Evolutionary conservation across 2,113 vertebrate species (phyloP).

Genomic region (Aldabrachelys gigantea): DNA sequence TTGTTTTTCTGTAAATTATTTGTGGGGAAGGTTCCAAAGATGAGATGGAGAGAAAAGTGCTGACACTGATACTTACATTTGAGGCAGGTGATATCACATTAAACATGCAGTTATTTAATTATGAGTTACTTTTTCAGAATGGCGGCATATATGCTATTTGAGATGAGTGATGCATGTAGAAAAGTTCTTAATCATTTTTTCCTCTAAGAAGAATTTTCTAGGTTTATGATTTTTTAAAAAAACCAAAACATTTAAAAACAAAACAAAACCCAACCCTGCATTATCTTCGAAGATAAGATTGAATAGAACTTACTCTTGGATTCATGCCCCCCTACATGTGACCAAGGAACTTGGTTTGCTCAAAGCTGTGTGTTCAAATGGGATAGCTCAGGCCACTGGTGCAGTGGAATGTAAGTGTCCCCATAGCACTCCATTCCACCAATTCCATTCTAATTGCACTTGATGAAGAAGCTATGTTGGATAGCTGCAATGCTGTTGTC

Average conservation of each 20-base stretch:
- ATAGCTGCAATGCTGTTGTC: not conserved
- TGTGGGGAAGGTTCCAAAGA: too few species aligned
- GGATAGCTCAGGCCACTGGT: not conserved
- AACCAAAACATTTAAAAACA: too few species aligned
- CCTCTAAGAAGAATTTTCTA: not conserved
- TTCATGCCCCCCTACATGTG: not conserved
- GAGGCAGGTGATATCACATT: not conserved
- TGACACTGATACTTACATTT: not conserved
- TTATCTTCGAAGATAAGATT: not conserved
- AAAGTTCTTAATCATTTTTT: not conserved
- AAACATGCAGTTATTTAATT: not conserved
- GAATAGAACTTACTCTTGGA: not conserved
- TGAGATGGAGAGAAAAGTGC: not conserved
- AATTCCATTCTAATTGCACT: not conserved
- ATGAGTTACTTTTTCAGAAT: not conserved
- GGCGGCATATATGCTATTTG: not conserved
- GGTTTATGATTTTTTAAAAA: not conserved
- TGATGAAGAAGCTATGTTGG: not conserved
- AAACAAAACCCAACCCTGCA: accelerated
- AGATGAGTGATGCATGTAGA: not conserved
- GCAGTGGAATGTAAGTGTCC: accelerated
- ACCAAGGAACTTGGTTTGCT: not conserved
- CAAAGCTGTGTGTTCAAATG: not conserved
- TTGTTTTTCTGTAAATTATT: too few species aligned
- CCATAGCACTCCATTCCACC: not conserved